These are phyloP conservation scores for Bolinopsis microptera DNA, from an alignment of 37 sponge, comb jelly and placozoan genomes.

Conservation along the genomic window DNA sequence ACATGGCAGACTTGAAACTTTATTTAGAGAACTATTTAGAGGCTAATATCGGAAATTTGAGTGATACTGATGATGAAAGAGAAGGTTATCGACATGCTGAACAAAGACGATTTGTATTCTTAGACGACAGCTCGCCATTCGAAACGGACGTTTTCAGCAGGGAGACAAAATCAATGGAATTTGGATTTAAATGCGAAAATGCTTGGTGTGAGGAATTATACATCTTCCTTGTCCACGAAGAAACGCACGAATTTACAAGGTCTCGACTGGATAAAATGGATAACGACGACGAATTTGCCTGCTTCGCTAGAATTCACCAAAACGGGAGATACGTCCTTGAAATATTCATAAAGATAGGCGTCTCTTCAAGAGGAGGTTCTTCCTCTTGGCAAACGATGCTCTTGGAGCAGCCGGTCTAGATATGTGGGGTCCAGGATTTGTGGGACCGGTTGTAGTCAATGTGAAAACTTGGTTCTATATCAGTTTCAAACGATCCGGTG, in stretches of 20 bases:
- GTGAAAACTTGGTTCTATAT: neutral
- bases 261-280: neutral
- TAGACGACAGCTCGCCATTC: neutral
- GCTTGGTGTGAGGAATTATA: neutral
- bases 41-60: neutral
- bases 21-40: conserved; percentile 9
- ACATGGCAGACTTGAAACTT: conserved; percentile 7
- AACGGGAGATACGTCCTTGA: conserved; percentile 4
- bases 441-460: neutral
- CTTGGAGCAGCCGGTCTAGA: neutral
- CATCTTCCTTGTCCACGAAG: neutral
- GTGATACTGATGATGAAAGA: conserved; percentile 25
- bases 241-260: neutral
- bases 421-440: conserved; percentile 20
- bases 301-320: neutral
- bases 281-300: conserved; percentile 9
- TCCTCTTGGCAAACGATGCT: neutral
- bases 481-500: conserved; percentile 31
- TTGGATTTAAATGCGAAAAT: neutral
- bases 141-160: neutral
- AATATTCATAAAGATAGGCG: conserved; percentile 16
- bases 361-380: neutral
- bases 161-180: conserved; percentile 30
- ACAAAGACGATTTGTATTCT: neutral
- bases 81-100: neutral